Evolutionary conservation across 2,797 vertebrate genomes (phyloP).

Genomic region (Margarornis squamiger): DNA sequence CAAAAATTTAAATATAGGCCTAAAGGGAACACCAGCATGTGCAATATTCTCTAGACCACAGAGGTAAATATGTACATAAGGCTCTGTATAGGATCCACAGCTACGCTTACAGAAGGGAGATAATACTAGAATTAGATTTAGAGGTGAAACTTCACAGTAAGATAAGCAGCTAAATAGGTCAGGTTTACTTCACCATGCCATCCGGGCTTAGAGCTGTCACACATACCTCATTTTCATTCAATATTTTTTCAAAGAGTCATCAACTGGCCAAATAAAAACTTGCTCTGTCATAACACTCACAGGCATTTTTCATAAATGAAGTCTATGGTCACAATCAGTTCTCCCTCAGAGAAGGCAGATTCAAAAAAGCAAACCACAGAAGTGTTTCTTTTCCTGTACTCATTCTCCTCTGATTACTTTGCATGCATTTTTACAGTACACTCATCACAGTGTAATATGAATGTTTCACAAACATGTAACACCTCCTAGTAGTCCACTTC

Average conservation of each 20-base stretch:
- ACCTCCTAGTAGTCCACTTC: not conserved
- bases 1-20: not conserved
- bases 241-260: not conserved
- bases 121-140: not conserved
- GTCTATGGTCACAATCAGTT: not conserved
- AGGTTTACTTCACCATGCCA: not conserved
- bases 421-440: not conserved
- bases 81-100: not conserved
- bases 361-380: not conserved
- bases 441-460: not conserved
- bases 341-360: not conserved
- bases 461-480: not conserved
- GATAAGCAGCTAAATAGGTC: not conserved
- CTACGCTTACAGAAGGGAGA: not conserved
- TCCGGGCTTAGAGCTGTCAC: not conserved
- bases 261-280: not conserved
- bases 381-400: not conserved
- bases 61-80: not conserved
- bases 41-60: not conserved
- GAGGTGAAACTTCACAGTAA: not conserved
- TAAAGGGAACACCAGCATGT: not conserved
- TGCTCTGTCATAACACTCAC: not conserved
- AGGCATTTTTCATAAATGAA: not conserved
- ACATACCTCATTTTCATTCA: not conserved
- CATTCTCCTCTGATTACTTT: not conserved